Base-by-base conservation (phyloP, 2,113 vertebrate species). In the Siphamia tubifer region DNA sequence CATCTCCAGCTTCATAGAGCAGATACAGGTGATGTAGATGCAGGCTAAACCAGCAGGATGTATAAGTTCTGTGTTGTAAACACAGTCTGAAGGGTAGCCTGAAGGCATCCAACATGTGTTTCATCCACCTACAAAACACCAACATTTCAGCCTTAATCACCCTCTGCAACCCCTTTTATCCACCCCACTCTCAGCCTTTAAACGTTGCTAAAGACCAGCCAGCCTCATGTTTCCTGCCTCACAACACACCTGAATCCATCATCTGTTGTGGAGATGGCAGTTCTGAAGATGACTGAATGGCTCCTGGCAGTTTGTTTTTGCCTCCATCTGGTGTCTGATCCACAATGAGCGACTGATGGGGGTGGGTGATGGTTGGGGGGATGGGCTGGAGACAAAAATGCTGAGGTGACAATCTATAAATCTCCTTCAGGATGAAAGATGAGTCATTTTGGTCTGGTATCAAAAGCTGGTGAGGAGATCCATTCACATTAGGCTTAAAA, bases 321-420 rank as follows among this genome's bases (percentile, higher is more conserved):
- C 77, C 86, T 93, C 92, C 95, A 95, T 95, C 94, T 96, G 95
- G 90, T 93, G 91, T 90, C 91, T 71, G 57, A 67, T 44, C 63
- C 36, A 21, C 72, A 32, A 74, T 81, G 68, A 82, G 49, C 30
- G 31, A 70, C 58, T 31, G 47, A 56, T 44, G 43, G 49, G 47
- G 57, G 28, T 1, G 17, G 30, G 39, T 67, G 79, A 6, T 17
- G n/a, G n/a, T n/a, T 6, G 25, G 36, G 73, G 42, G 87, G 93
- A n/a, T n/a, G n/a, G n/a, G n/a, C n/a, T n/a, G n/a, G n/a, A n/a
- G n/a, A n/a, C n/a, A n/a, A 93, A 94, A 67, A 88, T 42, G 61
- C 91, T 92, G 90, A 92, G 88, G 89, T 91, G 91, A 93, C 87
- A 92, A 90, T 89, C 87, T 88, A 81, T 80, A 78, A 92, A 93